phyloP scores from a whole-genome alignment of 35 echinoderm and acorn worm genomes.

The Apostichopus californicus region DNA sequence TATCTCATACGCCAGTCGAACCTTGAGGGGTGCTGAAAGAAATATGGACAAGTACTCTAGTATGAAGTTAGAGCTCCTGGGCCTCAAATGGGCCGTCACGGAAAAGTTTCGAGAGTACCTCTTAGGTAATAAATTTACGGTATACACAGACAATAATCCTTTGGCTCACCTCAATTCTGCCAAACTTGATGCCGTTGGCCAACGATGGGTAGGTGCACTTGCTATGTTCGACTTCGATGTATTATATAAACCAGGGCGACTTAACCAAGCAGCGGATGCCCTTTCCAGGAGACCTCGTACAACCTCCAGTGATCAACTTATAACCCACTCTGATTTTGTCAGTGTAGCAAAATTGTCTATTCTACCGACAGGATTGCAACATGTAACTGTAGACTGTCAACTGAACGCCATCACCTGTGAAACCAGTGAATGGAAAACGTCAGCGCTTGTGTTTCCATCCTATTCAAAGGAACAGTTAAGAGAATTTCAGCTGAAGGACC shows the following conservation, averaged over 20 bases:
- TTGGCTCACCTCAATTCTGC: conserved; percentile 30
- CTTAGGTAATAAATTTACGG: too few species aligned
- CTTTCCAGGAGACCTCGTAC: conserved; percentile 27
- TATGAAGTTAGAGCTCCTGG: conserved; percentile 43
- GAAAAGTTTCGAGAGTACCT: too few species aligned
- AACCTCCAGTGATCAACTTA: not conserved
- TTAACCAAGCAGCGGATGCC: conserved; percentile 53
- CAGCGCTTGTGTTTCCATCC: not conserved
- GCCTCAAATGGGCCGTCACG: not conserved
- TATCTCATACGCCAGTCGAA: conserved; percentile 51
- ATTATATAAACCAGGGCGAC: conserved; percentile 46
- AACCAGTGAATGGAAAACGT: not conserved
- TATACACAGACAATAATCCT: too few species aligned
- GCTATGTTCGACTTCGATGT: conserved; percentile 63
- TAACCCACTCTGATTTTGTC: not conserved
- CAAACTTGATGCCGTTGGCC: conserved; percentile 61
- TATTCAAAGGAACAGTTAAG: not conserved
- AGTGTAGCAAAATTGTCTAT: not conserved
- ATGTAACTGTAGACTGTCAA: not conserved
- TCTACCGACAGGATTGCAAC: not conserved
- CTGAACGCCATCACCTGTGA: not conserved
- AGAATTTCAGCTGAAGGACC: conserved; percentile 18
- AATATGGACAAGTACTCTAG: conserved; percentile 60
- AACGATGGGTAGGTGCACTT: conserved; percentile 57
- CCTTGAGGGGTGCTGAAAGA: conserved; percentile 2